Percentiles rank a stretch among this genome's conserved stretches.
Evolutionary conservation across 2,888 invertebrate species (phyloP).

Genomic region (Caradrina kadenii): DNA sequence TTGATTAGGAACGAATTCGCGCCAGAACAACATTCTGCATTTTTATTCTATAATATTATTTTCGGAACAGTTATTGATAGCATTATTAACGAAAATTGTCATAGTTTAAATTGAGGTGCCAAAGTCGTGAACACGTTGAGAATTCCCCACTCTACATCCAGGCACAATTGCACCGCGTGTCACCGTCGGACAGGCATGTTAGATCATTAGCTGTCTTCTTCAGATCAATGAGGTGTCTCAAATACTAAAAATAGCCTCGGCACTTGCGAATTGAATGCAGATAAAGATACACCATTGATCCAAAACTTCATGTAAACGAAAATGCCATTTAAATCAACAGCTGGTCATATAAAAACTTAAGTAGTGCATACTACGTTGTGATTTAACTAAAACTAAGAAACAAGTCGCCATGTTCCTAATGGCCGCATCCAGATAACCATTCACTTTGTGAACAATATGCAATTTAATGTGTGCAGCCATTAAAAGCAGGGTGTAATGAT

Average conservation of each 20-base stretch:
- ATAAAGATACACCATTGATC: slow-evolving; percentile 66
- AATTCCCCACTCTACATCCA: slow-evolving; percentile 46
- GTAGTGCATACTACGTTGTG: slow-evolving; percentile 79
- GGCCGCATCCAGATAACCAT: slow-evolving; percentile 63
- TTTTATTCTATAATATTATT: slow-evolving; percentile 80
- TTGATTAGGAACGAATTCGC: slow-evolving; percentile 61
- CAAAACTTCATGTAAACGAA: slow-evolving; percentile 62
- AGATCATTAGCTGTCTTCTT: slow-evolving; percentile 39
- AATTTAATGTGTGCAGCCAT: slow-evolving; percentile 64
- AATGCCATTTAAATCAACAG: slow-evolving; percentile 73
- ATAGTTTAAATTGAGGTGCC: slow-evolving; percentile 72
- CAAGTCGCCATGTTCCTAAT: slow-evolving; percentile 68
- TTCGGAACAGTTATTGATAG: slow-evolving; percentile 80
- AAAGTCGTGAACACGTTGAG: slow-evolving; percentile 58
- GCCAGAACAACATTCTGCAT: slow-evolving; percentile 83
- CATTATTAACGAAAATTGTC: slow-evolving; percentile 75
- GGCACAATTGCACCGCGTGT: slow-evolving; percentile 52
- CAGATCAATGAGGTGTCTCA: slow-evolving; percentile 67
- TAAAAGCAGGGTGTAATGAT: slow-evolving; percentile 63
- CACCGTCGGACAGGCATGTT: slow-evolving; percentile 48
- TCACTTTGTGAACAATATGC: slow-evolving; percentile 76
- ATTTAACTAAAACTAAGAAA: slow-evolving; percentile 81
- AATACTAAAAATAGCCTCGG: slow-evolving; percentile 76
- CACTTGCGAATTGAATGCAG: slow-evolving; percentile 43
- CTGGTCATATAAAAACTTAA: slow-evolving; percentile 80